A percentile compares a stretch with the other conserved stretches of the same genome.
These are phyloP conservation scores for Lindbergichthys nudifrons DNA, from an alignment of 2,797 vertebrate species.

Conservation along the genomic window DNA sequence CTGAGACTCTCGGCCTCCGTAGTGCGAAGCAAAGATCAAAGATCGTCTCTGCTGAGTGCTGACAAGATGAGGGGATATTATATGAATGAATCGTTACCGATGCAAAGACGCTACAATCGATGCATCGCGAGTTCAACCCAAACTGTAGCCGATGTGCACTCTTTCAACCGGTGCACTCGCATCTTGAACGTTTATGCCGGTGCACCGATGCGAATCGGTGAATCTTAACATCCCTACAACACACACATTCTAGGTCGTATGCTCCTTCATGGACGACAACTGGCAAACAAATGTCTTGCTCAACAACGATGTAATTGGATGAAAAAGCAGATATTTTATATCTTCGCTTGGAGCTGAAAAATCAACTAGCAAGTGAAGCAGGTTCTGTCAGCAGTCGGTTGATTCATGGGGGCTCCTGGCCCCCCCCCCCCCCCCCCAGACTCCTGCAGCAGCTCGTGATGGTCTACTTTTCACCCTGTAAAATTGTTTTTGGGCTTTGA, in stretches of 20 bases:
- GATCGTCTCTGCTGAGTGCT: too few species aligned
- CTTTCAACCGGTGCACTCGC: too few species aligned
- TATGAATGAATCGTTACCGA: too few species aligned
- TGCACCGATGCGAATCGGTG: too few species aligned
- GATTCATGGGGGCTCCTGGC: constrained; percentile 83
- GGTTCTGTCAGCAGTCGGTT: constrained; percentile 80
- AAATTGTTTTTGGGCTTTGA: constrained; percentile 74
- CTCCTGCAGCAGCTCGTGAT: constrained; percentile 90
- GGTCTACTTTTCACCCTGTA: constrained; percentile 92
- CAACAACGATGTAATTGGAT: constrained; percentile 36
- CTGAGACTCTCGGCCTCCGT: too few species aligned
- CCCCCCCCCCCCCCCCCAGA: constrained; percentile 85
- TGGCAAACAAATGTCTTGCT: constrained; percentile 64
- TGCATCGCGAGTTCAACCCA: too few species aligned
- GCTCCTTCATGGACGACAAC: constrained; percentile 49
- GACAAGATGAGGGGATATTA: too few species aligned
- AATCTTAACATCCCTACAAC: too few species aligned
- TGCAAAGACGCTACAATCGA: too few species aligned
- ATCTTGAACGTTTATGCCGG: too few species aligned
- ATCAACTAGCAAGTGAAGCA: constrained; percentile 58
- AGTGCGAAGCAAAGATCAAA: too few species aligned
- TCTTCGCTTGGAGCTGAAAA: constrained; percentile 57
- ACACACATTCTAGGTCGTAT: constrained; percentile 44
- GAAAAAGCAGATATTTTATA: constrained; percentile 56
- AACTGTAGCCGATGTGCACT: too few species aligned